Base-by-base conservation (phyloP, 1,140 invertebrate species). In the Drosophila auraria region DNA sequence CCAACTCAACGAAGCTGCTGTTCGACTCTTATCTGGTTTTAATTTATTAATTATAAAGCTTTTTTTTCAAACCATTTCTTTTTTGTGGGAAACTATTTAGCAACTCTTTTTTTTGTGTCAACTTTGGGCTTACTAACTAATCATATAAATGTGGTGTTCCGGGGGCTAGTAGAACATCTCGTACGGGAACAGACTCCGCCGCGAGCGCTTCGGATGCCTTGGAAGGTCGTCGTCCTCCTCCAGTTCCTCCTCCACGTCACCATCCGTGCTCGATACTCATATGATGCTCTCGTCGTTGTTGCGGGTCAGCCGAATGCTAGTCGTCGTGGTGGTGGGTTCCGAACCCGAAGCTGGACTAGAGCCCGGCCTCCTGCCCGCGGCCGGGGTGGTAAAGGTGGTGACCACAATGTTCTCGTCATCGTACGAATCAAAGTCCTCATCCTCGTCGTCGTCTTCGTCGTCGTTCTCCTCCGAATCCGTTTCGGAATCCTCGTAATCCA, bases 211-310 rank as follows among this genome's bases (percentile, higher is more conserved):
- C 8, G 57, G 20, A 64, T n/a, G 25, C n/a, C 6, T 47, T 20
- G 50, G 8, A 0, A 15, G 17, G 27, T 64, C 17, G 8, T 57
- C 61, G 17, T 53, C 20, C 6, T 66, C 58, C 2, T 71, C 63
- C 40, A 69, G 42, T 38, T 68, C 40, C 51, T 63, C 53, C 30
- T 53, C 38, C 49, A 45, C 61, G 33, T 80, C 49, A 36, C 70
- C 68, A 30, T 56, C 57, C 20, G 54, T 57, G 59, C 60, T 70
- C 49, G 80, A 70, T 50, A 71, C 83, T 92, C 91, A 92, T 82
- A 92, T 92, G 73, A 92, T 92, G 82, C 91, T 92, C 49, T 92
- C 91, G 58, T 92, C 91, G 68, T 91, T 92, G 53, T 92, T 92
- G n/a, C 91, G 89, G 38, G 83, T 91, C 27, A 92, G 68, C 7